Evolutionary conservation across 2,113 vertebrate species (phyloP).

Genomic region (Stigmatopora nigra): DNA sequence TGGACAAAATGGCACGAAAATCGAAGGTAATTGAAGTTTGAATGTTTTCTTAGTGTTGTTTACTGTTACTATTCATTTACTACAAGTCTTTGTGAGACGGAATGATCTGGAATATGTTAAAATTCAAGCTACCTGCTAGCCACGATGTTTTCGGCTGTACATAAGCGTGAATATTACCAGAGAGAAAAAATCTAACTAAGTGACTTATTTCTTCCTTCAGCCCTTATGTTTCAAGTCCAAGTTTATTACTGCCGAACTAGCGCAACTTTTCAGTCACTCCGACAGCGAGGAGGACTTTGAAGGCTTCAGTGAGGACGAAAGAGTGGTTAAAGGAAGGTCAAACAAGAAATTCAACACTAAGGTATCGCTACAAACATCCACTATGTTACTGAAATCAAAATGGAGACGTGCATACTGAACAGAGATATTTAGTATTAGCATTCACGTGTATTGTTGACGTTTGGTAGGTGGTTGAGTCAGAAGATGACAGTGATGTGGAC

Average conservation of each 20-base stretch:
- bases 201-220: conserved; percentile 52
- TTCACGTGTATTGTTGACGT: background rate
- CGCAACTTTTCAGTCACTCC: conserved; percentile 81
- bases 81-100: background rate
- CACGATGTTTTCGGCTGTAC: too few species aligned
- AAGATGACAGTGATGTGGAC: conserved; percentile 59
- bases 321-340: conserved; percentile 44
- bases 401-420: background rate
- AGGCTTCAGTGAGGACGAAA: conserved; percentile 71
- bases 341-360: conserved; percentile 44
- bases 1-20: conserved; percentile 33
- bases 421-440: too few species aligned
- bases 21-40: conserved; percentile 49
- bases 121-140: background rate
- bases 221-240: conserved; percentile 66
- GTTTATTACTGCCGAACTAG: conserved; percentile 78
- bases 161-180: too few species aligned
- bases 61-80: background rate
- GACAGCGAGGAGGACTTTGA: conserved; percentile 86
- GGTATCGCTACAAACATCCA: conserved; percentile 33
- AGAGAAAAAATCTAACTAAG: background rate
- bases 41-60: background rate
- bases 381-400: background rate
- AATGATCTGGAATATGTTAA: background rate
- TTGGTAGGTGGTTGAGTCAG: conserved; percentile 58